Evolutionary conservation across 2,113 vertebrate species (phyloP), one percentile per base, ranked within the genome.

Genomic region (Alligator sinensis): DNA sequence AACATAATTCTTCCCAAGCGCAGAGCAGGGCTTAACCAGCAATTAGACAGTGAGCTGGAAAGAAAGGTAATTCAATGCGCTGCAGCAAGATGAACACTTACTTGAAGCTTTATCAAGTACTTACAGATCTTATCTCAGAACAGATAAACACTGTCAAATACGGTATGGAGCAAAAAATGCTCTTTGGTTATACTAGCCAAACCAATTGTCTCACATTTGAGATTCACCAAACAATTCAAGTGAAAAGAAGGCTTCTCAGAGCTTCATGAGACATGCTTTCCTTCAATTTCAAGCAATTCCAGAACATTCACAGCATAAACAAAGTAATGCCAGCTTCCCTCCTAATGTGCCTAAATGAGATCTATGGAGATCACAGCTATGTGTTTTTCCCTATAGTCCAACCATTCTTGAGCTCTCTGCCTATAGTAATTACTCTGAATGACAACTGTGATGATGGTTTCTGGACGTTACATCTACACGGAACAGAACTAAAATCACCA

Each of bases 31-130:
- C 27, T 96, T 88, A 88, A 96, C 86, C 94, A 92, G 89, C 86
- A 93, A 93, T 91, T 25, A 94, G 72, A 38, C 82, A 70, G 66
- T 84, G 93, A 96, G 83, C 92, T 95, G 81, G 83, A 96, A 94
- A 94, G 78, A 64, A 60, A 91, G 85, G 76, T 93, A 90, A 94
- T 93, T 88, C 80, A 88, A 82, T 89, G 80, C 81, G 88, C 84
- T 86, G 72, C 72, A 91, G 34, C 57, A 84, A 88, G 78, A 89
- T 18, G 83, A 96, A 75, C 80, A 30, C 78, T 91, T 96, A 89
- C 95, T 94, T 93, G 86, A 89, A 91, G 66, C 24, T 82, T 93
- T 96, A 92, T 92, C 86, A 82, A 82, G 27, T 25, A 17, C 91
- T 75, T 82, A 64, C 86, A 92, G 91, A 93, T 95, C 18, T 87